Base-by-base conservation (phyloP, 2,113 vertebrate genomes). In the Trinectes maculatus region DNA sequence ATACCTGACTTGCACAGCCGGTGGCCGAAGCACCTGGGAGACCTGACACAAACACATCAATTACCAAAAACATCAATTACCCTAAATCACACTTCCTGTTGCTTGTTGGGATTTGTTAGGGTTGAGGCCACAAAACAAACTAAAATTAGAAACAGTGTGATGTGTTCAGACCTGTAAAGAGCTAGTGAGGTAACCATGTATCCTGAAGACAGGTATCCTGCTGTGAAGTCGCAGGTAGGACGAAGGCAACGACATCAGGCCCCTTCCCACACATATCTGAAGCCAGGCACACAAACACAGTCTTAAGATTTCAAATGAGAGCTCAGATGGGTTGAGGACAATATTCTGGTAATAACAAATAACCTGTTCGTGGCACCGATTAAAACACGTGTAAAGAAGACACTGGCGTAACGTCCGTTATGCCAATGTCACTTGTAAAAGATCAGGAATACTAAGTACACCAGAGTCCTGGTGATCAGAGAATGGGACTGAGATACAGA, bases 211-310 rank as follows among this genome's bases (percentile, higher is more conserved):
- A 31, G 79, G 77, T 70, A n/a, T n/a, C n/a, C 80, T 87, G 79
- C 72, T 87, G 29, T 87, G 58, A 0, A 89, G 57, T 0, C 89
- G 89, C 33, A 80, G 24, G 8, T 85, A 89, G 7, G 58, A 87
- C 13, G 89, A 91, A 13, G 92, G 56, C 48, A 91, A 81, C 0
- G 93, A 46, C 2, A 94, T 81, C 52, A 89, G 47, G 16, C 92
- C 85, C 29, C 87, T 85, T 77, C 92, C 65, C 26, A 94, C 69
- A 79, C 94, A 95, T 31, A 91, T 87, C 97, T 99, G 83, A 43
- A 44, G 4, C 73, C 0, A 75, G 12, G 81, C 54, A 66, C 1
- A 42, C 5, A n/a, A 9, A 46, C 19, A 11, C 18, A 70, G 3
- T 31, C 2, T 18, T 10, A 44, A 21, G 3, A 10, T 1, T n/a